These are phyloP conservation scores for Thripadectes ignobilis DNA, from an alignment of 2,797 vertebrate genomes.

Conservation along the genomic window DNA sequence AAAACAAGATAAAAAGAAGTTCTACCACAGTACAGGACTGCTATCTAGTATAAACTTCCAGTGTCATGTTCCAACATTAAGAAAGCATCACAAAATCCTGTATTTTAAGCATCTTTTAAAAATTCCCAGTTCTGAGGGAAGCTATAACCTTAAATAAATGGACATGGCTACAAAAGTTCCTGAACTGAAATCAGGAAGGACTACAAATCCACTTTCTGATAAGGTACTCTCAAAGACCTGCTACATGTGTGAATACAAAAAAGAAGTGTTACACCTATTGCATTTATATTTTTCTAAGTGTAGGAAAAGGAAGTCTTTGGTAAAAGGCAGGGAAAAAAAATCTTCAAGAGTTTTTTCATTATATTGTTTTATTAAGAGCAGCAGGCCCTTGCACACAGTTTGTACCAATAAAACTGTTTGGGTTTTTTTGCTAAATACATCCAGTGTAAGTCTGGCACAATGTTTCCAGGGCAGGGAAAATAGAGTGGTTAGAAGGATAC, in stretches of 20 bases:
- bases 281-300: not conserved
- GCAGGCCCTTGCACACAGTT: not conserved
- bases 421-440: not conserved
- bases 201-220: not conserved
- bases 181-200: not conserved
- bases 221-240: not conserved
- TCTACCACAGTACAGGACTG: not conserved
- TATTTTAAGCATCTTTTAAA: not conserved
- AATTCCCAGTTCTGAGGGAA: not conserved
- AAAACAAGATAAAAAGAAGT: not conserved
- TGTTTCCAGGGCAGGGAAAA: not conserved
- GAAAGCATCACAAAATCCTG: not conserved
- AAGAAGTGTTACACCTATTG: not conserved
- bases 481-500: not conserved
- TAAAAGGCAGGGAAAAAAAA: not conserved
- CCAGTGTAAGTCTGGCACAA: not conserved
- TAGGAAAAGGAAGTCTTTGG: not conserved
- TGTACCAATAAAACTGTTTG: not conserved
- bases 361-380: not conserved
- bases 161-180: not conserved
- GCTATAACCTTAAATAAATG: not conserved
- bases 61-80: fast-evolving
- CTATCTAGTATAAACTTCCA: not conserved
- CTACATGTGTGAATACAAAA: not conserved
- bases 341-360: fast-evolving